Evolutionary conservation across 2,797 vertebrate species (phyloP).

Genomic region (Sitta carolinensis): DNA sequence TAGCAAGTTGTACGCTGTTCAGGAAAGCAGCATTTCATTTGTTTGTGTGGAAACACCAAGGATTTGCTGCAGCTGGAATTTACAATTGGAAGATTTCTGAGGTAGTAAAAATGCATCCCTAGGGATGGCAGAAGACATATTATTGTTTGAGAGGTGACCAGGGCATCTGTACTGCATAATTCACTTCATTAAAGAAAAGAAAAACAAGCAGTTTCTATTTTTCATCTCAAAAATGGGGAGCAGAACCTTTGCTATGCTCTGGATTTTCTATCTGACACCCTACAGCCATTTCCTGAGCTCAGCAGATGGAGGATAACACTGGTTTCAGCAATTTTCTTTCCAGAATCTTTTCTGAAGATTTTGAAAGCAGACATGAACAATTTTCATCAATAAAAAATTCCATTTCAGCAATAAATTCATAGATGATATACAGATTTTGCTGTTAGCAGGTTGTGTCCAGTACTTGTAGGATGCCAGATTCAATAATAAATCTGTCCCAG

Average conservation of each 20-base stretch:
- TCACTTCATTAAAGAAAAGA: not conserved
- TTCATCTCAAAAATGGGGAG: not conserved
- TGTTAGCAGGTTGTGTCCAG: not conserved
- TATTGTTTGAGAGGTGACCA: not conserved
- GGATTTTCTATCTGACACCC: not conserved
- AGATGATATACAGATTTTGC: not conserved
- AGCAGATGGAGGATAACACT: not conserved
- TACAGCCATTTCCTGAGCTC: not conserved
- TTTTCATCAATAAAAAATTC: not conserved
- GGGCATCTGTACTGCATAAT: not conserved
- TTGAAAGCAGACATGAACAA: not conserved
- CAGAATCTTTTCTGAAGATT: not conserved
- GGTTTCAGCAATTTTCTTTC: not conserved
- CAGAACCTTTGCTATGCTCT: not conserved
- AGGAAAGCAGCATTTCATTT: not conserved
- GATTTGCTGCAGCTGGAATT: not conserved
- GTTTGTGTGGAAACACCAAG: not conserved
- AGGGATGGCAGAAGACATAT: not conserved
- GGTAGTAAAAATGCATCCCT: not conserved
- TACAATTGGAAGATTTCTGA: not conserved
- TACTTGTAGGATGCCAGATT: not conserved
- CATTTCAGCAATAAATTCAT: not conserved
- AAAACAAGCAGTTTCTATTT: not conserved
- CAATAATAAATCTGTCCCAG: not conserved
- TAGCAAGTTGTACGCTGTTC: not conserved